Percentiles rank a stretch among this genome's conserved stretches.
Conservation (phyloP, 2,797 vertebrate species). For the Macroramphosus scolopax region DNA sequence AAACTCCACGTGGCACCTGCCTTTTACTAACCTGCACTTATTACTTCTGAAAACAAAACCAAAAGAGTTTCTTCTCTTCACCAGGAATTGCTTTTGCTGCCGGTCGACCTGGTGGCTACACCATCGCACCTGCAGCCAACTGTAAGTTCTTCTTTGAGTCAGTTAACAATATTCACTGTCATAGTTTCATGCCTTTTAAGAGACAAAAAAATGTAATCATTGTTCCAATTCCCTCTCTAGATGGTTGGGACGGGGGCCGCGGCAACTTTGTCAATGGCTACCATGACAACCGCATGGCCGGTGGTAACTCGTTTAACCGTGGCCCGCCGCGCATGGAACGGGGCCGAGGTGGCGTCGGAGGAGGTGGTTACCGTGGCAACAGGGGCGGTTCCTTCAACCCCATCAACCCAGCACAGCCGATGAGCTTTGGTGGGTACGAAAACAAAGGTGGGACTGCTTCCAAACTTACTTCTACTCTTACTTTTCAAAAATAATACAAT, state of each 20-base stretch:
- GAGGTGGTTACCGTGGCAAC: slow-evolving; percentile 73
- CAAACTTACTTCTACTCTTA: not conserved
- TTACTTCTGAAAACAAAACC: too few relatives aligned
- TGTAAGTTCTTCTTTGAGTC: slow-evolving; percentile 63
- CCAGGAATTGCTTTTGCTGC: slow-evolving; percentile 63
- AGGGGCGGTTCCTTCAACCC: slow-evolving; percentile 73
- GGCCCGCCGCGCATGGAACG: slow-evolving; percentile 76
- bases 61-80: too few relatives aligned
- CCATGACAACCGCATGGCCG: slow-evolving; percentile 78
- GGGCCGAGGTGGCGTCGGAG: slow-evolving; percentile 70
- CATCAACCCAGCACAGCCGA: slow-evolving; percentile 70
- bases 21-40: not conserved
- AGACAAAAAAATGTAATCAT: not conserved
- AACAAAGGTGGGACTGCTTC: slow-evolving; percentile 67
- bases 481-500: too few relatives aligned
- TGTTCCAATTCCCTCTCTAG: slow-evolving; percentile 44
- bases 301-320: slow-evolving; percentile 71
- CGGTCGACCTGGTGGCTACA: slow-evolving; percentile 66
- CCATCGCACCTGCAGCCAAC: slow-evolving; percentile 56
- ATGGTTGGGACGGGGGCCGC: slow-evolving; percentile 76
- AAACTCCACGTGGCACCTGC: too few relatives aligned
- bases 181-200: too few relatives aligned
- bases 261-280: slow-evolving; percentile 82
- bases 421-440: slow-evolving; percentile 70
- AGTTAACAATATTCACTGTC: not conserved